Percentiles rank a stretch among this genome's conserved stretches.
phyloP scores from a whole-genome alignment of 2,888 invertebrate genomes.

The Drosophila percnosoma region DNA sequence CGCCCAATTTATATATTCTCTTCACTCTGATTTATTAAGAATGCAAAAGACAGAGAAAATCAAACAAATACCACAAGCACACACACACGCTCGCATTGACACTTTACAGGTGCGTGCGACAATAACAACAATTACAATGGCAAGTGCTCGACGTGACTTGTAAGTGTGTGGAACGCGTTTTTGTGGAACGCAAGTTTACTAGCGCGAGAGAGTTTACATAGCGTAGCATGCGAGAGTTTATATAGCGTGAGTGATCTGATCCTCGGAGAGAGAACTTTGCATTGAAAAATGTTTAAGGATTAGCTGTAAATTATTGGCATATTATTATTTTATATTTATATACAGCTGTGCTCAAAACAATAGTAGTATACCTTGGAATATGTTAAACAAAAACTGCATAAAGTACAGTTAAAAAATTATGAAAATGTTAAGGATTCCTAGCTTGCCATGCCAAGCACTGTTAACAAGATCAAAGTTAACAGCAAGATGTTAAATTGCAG shows the following conservation, averaged over 20 bases:
- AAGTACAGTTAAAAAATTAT: too few relatives aligned
- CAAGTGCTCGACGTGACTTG: constrained; percentile 66
- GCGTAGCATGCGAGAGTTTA: neutral
- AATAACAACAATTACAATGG: constrained; percentile 55
- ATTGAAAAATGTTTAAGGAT: neutral
- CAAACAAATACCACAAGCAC: constrained; percentile 30
- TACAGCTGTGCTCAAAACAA: too few relatives aligned
- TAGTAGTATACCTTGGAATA: too few relatives aligned
- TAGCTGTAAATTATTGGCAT: neutral
- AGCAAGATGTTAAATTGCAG: constrained; percentile 30
- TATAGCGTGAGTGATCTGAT: neutral
- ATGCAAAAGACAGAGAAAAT: constrained; percentile 84
- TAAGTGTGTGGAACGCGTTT: constrained; percentile 31
- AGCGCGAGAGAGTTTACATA: constrained; percentile 9
- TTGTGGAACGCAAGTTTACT: constrained; percentile 51
- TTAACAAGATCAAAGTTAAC: constrained; percentile 36
- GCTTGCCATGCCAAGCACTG: constrained; percentile 3
- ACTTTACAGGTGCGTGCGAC: constrained; percentile 60
- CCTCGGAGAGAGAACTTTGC: neutral
- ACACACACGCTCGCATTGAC: constrained; percentile 10
- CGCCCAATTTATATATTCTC: constrained; percentile 85
- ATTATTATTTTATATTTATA: neutral
- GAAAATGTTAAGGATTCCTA: too few relatives aligned
- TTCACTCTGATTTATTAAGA: constrained; percentile 85
- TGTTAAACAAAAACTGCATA: too few relatives aligned